These are phyloP conservation scores for Trissoscelio sp. DNA, from an alignment of 2,888 invertebrate genomes.

Conservation along the genomic window DNA sequence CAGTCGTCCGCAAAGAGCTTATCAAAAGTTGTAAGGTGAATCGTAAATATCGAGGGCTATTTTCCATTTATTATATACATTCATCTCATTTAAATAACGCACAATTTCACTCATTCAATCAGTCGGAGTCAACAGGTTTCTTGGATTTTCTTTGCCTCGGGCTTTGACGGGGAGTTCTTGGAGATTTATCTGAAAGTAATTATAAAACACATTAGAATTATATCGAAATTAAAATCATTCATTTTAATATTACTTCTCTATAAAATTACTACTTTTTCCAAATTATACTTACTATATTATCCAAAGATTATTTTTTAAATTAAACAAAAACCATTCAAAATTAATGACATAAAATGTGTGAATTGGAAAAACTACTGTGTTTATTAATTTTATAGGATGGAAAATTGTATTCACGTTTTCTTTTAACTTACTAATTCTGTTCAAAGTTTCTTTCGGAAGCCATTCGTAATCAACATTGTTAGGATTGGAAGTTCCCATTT, in stretches of 20 bases:
- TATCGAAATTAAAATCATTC: slow-evolving; percentile 32
- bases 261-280: background rate
- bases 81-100: slow-evolving; percentile 49
- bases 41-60: slow-evolving; percentile 33
- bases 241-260: no score
- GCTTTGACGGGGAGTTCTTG: slow-evolving; percentile 87
- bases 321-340: slow-evolving; percentile 5
- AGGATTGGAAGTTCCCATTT: slow-evolving; percentile 95
- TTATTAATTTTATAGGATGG: no score
- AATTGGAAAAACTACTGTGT: background rate
- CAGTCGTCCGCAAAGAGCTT: background rate
- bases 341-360: background rate
- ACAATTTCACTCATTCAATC: slow-evolving; percentile 82
- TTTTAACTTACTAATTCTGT: slow-evolving; percentile 90
- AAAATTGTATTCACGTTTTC: no score
- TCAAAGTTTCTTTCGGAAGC: slow-evolving; percentile 96
- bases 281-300: background rate
- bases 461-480: slow-evolving; percentile 99
- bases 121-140: slow-evolving; percentile 88
- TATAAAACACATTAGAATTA: background rate
- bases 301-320: slow-evolving; percentile 1
- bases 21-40: slow-evolving; percentile 15
- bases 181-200: slow-evolving; percentile 88
- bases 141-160: slow-evolving; percentile 92
- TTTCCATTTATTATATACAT: slow-evolving; percentile 57